Conservation (phyloP, 2,888 invertebrate species). For the Meteorus cinctellus region DNA sequence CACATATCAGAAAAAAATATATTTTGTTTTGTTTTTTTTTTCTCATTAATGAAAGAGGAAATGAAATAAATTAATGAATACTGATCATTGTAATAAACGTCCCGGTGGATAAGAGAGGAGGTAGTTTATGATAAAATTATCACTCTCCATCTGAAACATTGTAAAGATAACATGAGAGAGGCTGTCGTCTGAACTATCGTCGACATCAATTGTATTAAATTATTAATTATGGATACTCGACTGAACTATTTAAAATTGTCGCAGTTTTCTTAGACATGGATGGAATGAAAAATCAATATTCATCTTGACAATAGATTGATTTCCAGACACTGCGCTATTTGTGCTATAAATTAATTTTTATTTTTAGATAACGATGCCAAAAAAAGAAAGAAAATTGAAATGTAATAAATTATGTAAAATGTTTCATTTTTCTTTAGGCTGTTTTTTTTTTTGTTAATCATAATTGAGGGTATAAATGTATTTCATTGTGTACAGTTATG, state of each 20-base stretch:
- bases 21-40: neutral
- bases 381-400: slow-evolving; percentile 44
- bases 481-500: slow-evolving; percentile 1
- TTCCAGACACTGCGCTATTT: neutral
- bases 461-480: slow-evolving; percentile 13
- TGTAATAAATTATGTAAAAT: neutral
- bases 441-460: slow-evolving; percentile 32
- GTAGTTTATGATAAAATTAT: neutral
- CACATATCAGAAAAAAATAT: slow-evolving; percentile 28
- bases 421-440: neutral
- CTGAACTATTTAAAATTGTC: slow-evolving; percentile 8
- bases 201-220: neutral
- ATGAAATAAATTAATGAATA: neutral
- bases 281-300: neutral
- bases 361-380: slow-evolving; percentile 51
- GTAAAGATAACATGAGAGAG: neutral
- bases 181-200: neutral
- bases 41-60: neutral
- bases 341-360: slow-evolving; percentile 22
- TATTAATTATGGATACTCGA: neutral
- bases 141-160: neutral
- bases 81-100: neutral
- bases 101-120: neutral
- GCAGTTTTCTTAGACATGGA: slow-evolving; percentile 27
- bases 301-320: slow-evolving; percentile 21